Evolutionary conservation across 2,888 invertebrate species (phyloP).

Genomic region (Dolomedes plantarius): DNA sequence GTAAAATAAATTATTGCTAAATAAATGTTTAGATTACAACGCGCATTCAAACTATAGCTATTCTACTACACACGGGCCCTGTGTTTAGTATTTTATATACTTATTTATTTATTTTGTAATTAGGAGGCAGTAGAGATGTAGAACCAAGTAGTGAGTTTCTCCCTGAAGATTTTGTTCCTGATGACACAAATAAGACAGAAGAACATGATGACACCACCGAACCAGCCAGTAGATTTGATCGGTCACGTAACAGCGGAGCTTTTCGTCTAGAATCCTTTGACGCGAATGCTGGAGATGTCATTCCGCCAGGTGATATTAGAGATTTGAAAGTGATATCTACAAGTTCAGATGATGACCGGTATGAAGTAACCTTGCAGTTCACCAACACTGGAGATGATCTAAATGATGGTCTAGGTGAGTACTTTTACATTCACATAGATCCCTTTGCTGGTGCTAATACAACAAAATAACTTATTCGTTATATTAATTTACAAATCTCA

Average conservation of each 20-base stretch:
- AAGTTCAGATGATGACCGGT: constrained; percentile 24
- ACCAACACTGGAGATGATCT: constrained; percentile 74
- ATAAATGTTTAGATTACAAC: no score
- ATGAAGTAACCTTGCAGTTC: constrained; percentile 73
- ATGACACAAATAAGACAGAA: constrained; percentile 33
- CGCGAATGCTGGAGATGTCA: constrained; percentile 67
- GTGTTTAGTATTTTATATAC: no score
- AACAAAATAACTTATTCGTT: no score
- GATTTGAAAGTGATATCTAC: constrained; percentile 72
- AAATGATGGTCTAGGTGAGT: constrained; percentile 55
- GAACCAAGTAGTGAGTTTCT: constrained; percentile 31
- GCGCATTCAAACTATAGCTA: no score
- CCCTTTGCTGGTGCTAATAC: not conserved
- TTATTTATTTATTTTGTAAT: no score
- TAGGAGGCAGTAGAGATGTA: not conserved
- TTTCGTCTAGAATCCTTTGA: constrained; percentile 70
- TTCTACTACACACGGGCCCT: no score
- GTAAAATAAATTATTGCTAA: no score
- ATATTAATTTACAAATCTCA: no score
- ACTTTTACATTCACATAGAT: no score
- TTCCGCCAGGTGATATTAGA: constrained; percentile 73
- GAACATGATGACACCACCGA: constrained; percentile 14
- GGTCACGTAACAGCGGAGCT: constrained; percentile 73
- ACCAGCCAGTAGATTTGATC: constrained; percentile 70
- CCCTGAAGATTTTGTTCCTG: constrained; percentile 43